These are phyloP conservation scores for Poecilia gillii DNA, from an alignment of 2,797 vertebrate genomes.

Conservation along the genomic window DNA sequence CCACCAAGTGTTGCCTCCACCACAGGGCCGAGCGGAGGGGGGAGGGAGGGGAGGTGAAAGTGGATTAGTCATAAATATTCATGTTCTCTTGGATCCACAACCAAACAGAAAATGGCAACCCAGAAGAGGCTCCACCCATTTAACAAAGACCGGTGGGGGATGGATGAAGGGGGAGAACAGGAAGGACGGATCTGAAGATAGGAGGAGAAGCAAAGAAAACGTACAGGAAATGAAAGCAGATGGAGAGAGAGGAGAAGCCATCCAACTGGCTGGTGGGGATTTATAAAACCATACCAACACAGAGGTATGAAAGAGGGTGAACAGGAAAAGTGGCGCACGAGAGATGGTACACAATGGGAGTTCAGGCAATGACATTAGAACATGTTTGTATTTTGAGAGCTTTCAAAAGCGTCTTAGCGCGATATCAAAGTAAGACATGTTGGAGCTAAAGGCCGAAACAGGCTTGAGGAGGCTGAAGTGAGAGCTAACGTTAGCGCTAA, in stretches of 20 bases:
- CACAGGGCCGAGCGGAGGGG: constrained; percentile 54
- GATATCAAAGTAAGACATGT: neutral
- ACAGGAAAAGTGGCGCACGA: constrained; percentile 29
- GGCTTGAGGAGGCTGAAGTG: neutral
- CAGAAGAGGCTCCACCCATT: constrained; percentile 74
- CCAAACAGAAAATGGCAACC: constrained; percentile 79
- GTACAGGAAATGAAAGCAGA: constrained; percentile 53
- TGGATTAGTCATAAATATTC: constrained; percentile 83
- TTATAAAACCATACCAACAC: constrained; percentile 64
- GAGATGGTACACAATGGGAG: constrained; percentile 8
- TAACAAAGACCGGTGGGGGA: constrained; percentile 15
- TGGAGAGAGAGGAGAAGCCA: constrained; percentile 33
- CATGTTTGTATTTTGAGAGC: constrained; percentile 30
- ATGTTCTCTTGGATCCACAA: constrained; percentile 77
- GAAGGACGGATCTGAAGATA: constrained; percentile 29
- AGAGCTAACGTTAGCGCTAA: neutral
- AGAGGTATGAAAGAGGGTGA: constrained; percentile 60
- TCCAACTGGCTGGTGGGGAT: constrained; percentile 66
- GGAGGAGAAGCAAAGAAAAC: constrained; percentile 30
- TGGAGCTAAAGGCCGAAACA: neutral
- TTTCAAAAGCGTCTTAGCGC: constrained; percentile 4
- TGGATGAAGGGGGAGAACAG: constrained; percentile 25
- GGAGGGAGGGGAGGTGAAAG: constrained; percentile 51
- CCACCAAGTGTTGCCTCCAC: constrained; percentile 86
- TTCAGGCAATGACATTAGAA: neutral